These are phyloP conservation scores for Poeciliopsis retropinna DNA, from an alignment of 2,113 vertebrate genomes.

Conservation along the genomic window DNA sequence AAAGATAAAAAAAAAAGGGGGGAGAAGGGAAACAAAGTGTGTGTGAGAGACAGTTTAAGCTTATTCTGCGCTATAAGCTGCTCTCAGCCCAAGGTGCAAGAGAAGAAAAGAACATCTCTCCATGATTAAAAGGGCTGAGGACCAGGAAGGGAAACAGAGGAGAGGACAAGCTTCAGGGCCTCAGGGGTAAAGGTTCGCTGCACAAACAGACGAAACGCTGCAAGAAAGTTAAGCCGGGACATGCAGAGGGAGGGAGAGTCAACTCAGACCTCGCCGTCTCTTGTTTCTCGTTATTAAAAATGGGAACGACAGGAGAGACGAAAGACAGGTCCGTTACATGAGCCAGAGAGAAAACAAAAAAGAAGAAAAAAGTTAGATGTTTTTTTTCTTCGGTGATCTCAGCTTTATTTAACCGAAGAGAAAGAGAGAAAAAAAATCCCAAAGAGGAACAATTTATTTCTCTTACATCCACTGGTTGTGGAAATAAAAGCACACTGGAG, in stretches of 20 bases:
- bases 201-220: constrained; percentile 62
- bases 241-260: constrained; percentile 29
- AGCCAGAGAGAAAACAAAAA: constrained; percentile 49
- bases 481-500: constrained; percentile 4
- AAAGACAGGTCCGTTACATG: constrained; percentile 55
- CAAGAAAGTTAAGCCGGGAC: constrained; percentile 47
- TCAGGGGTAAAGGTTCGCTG: constrained; percentile 52
- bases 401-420: constrained; percentile 13
- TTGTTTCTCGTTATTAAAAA: constrained; percentile 59
- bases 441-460: constrained; percentile 30
- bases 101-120: constrained; percentile 74
- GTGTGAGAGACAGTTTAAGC: constrained; percentile 54
- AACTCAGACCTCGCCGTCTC: constrained; percentile 42
- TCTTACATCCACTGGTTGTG: constrained; percentile 4
- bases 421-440: constrained; percentile 10
- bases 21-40: constrained; percentile 8
- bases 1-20: constrained; percentile 20
- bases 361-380: constrained; percentile 22
- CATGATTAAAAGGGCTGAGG: constrained; percentile 69
- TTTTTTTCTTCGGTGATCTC: constrained; percentile 14
- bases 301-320: constrained; percentile 44
- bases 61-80: constrained; percentile 65
- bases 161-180: constrained; percentile 68
- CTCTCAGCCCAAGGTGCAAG: constrained; percentile 59
- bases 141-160: constrained; percentile 66